Evolutionary conservation across 2,888 invertebrate species (phyloP).

Genomic region (Thera britannica): DNA sequence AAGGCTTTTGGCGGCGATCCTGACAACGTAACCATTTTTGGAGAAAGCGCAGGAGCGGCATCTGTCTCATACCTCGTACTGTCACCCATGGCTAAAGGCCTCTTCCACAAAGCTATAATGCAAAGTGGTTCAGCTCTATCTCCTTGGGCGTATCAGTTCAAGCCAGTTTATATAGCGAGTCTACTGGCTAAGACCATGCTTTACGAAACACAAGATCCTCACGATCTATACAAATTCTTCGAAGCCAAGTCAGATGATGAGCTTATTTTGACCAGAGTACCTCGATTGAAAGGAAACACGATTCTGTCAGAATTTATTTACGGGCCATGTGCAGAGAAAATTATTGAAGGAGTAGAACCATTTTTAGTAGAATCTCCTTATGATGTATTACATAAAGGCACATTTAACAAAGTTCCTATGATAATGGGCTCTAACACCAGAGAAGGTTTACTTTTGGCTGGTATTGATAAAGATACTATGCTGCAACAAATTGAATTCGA

Average conservation of each 20-base stretch:
- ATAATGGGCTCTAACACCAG: slow-evolving; percentile 64
- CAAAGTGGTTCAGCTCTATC: slow-evolving; percentile 71
- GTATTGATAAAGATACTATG: slow-evolving; percentile 61
- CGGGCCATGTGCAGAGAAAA: slow-evolving; percentile 64
- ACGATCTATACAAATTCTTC: slow-evolving; percentile 62
- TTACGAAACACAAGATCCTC: slow-evolving; percentile 57
- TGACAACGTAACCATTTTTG: slow-evolving; percentile 68
- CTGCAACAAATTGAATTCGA: slow-evolving; percentile 56
- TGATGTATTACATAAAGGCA: slow-evolving; percentile 56
- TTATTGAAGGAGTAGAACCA: slow-evolving; percentile 65
- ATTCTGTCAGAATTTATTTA: slow-evolving; percentile 63
- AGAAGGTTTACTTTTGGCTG: slow-evolving; percentile 65
- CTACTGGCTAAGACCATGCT: slow-evolving; percentile 65
- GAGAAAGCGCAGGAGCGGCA: slow-evolving; percentile 72
- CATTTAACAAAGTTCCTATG: slow-evolving; percentile 68
- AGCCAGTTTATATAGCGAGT: slow-evolving; percentile 63
- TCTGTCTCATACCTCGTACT: slow-evolving; percentile 68
- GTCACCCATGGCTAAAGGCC: slow-evolving; percentile 70
- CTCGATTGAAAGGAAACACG: slow-evolving; percentile 57
- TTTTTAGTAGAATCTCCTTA: slow-evolving; percentile 66
- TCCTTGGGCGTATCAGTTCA: slow-evolving; percentile 67
- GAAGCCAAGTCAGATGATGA: slow-evolving; percentile 62
- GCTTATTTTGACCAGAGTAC: slow-evolving; percentile 62
- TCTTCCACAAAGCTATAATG: slow-evolving; percentile 71
- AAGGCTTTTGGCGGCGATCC: slow-evolving; percentile 67